Conservation (phyloP, 2,888 invertebrate genomes). For the Fragum whitleyi region DNA sequence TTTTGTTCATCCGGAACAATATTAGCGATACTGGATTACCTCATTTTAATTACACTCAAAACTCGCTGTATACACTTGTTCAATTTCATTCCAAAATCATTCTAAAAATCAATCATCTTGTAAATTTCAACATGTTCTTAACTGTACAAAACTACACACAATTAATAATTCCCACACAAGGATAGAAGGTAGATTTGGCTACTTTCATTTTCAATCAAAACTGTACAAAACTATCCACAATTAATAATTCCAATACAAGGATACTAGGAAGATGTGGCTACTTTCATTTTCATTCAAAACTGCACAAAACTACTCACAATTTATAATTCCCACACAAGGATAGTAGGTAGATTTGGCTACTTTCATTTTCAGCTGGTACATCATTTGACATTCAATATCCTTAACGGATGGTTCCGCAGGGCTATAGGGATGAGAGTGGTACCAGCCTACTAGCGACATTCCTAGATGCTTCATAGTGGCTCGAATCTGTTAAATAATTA, state of each 20-base stretch:
- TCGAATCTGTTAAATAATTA: slow-evolving; percentile 88
- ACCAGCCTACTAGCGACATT: slow-evolving; percentile 95
- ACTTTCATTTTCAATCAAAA: slow-evolving; percentile 98
- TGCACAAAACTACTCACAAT: slow-evolving; percentile 91
- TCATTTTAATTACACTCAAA: too few species aligned
- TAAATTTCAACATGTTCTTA: too few species aligned
- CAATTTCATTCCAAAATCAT: too few species aligned
- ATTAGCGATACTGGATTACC: too few species aligned
- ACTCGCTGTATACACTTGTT: too few species aligned
- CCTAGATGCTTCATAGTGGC: slow-evolving; percentile 91
- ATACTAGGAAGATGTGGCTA: slow-evolving; percentile 94
- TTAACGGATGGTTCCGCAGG: slow-evolving; percentile 92
- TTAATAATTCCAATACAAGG: slow-evolving; percentile 97
- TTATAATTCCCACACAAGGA: slow-evolving; percentile 96
- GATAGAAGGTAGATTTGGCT: slow-evolving; percentile 94
- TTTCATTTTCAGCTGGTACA: slow-evolving; percentile 97
- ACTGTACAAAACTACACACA: slow-evolving; percentile 91
- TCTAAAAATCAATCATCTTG: too few species aligned
- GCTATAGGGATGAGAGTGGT: slow-evolving; percentile 93
- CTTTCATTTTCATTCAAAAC: slow-evolving; percentile 97
- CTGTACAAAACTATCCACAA: slow-evolving; percentile 90
- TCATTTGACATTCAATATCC: slow-evolving; percentile 96
- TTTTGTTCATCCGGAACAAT: too few species aligned
- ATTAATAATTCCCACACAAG: slow-evolving; percentile 96
- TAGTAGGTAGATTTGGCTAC: slow-evolving; percentile 95